phyloP scores from a whole-genome alignment of 2,888 invertebrate genomes.

The Suillia variegata region DNA sequence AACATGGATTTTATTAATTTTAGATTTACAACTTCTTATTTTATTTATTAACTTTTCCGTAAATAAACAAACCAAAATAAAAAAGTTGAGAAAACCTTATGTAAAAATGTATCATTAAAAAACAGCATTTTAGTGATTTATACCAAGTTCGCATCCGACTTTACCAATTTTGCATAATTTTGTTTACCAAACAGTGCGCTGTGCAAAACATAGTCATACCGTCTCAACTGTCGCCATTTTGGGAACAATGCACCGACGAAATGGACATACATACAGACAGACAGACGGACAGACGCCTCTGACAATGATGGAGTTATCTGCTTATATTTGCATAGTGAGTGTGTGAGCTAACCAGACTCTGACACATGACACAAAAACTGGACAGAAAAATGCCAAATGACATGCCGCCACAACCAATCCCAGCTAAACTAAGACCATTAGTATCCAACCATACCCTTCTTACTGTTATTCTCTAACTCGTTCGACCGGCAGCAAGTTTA shows the following conservation, averaged over 20 bases:
- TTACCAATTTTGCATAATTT: slow-evolving; percentile 52
- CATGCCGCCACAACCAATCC: not conserved
- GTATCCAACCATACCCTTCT: not conserved
- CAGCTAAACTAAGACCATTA: not conserved
- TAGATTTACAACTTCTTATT: too few relatives aligned
- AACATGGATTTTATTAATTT: too few relatives aligned
- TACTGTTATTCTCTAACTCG: too few relatives aligned
- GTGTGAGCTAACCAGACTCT: slow-evolving; percentile 32
- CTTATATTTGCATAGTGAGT: slow-evolving; percentile 48
- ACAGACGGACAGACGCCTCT: too few relatives aligned
- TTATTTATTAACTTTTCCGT: too few relatives aligned
- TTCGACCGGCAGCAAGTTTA: not conserved
- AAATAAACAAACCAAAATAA: too few relatives aligned
- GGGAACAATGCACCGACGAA: slow-evolving; percentile 34
- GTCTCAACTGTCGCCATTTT: slow-evolving; percentile 14
- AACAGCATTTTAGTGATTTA: slow-evolving; percentile 53
- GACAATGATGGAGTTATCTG: slow-evolving; percentile 54
- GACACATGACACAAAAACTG: slow-evolving; percentile 51
- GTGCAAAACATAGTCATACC: not conserved
- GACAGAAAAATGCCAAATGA: slow-evolving; percentile 13
- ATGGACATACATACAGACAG: too few relatives aligned
- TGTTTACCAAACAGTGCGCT: slow-evolving; percentile 44
- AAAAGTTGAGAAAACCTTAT: too few relatives aligned
- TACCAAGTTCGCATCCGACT: slow-evolving; percentile 52
- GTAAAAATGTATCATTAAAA: too few relatives aligned